Evolutionary conservation across 2,888 invertebrate species (phyloP).

Genomic region (Polia nebulosa): DNA sequence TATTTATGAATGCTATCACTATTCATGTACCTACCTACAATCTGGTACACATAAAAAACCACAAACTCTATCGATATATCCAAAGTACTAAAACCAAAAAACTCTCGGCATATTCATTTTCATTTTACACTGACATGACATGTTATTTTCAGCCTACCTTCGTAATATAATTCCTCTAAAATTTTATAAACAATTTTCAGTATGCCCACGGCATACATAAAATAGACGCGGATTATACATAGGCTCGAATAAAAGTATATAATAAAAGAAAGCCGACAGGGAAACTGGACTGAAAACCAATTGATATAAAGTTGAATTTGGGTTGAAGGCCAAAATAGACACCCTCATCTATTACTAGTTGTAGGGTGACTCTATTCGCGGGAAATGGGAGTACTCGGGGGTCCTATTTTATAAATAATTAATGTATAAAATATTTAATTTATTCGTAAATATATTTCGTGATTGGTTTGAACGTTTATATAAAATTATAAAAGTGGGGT

Average conservation of each 20-base stretch:
- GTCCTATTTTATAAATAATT: conserved; percentile 66
- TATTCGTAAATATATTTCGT: conserved; percentile 68
- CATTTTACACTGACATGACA: conserved; percentile 30
- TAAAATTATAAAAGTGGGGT: conserved; percentile 65
- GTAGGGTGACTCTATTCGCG: conserved; percentile 70
- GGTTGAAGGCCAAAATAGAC: conserved; percentile 59
- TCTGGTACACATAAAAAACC: conserved; percentile 5
- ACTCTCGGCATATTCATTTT: conserved; percentile 32
- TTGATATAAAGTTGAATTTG: conserved; percentile 48
- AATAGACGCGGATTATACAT: conserved; percentile 52
- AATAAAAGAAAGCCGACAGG: conserved; percentile 17
- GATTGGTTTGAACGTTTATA: conserved; percentile 70
- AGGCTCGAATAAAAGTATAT: conserved; percentile 53
- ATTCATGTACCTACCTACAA: not conserved
- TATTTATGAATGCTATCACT: no score
- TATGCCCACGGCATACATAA: conserved; percentile 54
- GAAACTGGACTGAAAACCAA: conserved; percentile 8
- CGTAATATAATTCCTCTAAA: conserved; percentile 52
- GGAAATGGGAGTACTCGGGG: conserved; percentile 49
- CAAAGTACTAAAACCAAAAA: conserved; percentile 25
- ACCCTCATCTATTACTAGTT: conserved; percentile 79
- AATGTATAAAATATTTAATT: conserved; percentile 67
- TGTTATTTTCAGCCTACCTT: conserved; percentile 26
- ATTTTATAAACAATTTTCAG: conserved; percentile 47
- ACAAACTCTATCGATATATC: conserved; percentile 22